Evolutionary conservation across 92 coral and sea anemone species (phyloP), one percentile per base, ranked within the genome.

Genomic region (Actinernus sp.): DNA sequence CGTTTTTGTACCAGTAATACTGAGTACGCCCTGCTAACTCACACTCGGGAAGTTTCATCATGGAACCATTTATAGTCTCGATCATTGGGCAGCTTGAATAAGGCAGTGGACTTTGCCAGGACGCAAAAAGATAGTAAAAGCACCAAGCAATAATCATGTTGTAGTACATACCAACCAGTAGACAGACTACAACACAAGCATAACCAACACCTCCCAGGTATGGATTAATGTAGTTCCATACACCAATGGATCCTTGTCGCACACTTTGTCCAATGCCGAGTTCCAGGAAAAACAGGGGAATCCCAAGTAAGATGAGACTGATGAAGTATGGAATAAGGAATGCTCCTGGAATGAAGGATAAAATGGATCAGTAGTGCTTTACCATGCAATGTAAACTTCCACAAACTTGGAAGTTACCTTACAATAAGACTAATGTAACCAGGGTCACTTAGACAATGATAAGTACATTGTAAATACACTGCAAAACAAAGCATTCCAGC

Each of bases 121-220:
- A 80, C 0, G 95, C 92, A 53, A 92, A 92, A 78, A 89, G 63
- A 23, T 92, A 92, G 43, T 92, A 92, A 38, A 92, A 92, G 37
- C 92, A 81, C 97, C 97, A 92, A 1, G 96, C 88, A n/a, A 92
- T 92, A 47, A 92, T 84, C 97, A 92, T 92, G 83, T 92, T 92
- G 85, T 92, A 92, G 71, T 92, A 92, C 38, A 92, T 84, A 48
- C 92, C 88, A 26, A 92, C 98, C 14, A 92, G 65, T 43, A 89
- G 72, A 22, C 96, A 92, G 26, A 92, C 97, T 0, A 89, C 68
- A 32, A 92, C 82, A 8, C 89, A 84, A 44, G 92, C 92, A 55
- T 78, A 89, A 9, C 98, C 98, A 28, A 92, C 76, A 18, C 98
- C 98, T 3, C 98, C 98, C 55, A 92, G 92, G 68, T 80, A 92